phyloP scores from a whole-genome alignment of 2,797 vertebrate genomes.

The Coluber constrictor region DNA sequence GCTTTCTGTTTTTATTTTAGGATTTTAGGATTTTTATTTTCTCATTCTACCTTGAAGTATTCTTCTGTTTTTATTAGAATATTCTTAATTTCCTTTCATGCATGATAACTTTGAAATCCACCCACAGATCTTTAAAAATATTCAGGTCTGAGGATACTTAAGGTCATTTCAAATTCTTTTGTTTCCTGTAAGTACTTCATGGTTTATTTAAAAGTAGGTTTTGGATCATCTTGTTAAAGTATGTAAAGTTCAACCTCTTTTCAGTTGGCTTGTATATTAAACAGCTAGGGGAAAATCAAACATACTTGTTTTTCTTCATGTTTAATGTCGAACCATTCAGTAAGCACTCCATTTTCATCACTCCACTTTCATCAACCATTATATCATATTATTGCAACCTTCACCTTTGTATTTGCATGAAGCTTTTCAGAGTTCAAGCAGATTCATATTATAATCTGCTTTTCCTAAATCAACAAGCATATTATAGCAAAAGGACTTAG shows the following conservation, averaged over 20 bases:
- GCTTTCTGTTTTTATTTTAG: not conserved
- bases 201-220: not conserved
- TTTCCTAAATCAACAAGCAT: not conserved
- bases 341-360: not conserved
- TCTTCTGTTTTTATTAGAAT: not conserved
- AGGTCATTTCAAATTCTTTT: not conserved
- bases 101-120: not conserved
- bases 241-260: not conserved
- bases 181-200: not conserved
- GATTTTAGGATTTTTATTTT: not conserved
- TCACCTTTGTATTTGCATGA: not conserved
- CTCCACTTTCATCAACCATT: not conserved
- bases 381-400: not conserved
- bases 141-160: not conserved
- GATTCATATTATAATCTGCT: not conserved
- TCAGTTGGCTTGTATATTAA: not conserved
- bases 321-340: not conserved
- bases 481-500: not conserved
- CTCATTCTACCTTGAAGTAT: not conserved
- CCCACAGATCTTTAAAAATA: not conserved
- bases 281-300: not conserved
- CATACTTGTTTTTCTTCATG: not conserved
- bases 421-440: not conserved
- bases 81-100: not conserved
- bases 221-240: not conserved